Evolutionary conservation across 2,888 invertebrate genomes (phyloP), one percentile per base, ranked within the genome.

Genomic region (Hypselothyrea guttata): DNA sequence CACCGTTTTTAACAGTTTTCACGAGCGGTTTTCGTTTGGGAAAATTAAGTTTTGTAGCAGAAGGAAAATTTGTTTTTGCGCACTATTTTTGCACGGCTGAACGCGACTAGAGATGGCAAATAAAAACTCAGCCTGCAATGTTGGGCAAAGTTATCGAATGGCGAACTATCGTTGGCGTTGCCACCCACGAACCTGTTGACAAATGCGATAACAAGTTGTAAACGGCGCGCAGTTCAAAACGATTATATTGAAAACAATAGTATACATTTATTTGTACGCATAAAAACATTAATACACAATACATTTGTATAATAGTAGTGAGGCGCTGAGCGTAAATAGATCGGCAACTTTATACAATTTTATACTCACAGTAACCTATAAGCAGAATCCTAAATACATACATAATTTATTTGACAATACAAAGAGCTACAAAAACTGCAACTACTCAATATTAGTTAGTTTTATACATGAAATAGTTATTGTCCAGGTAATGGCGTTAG

Each of bases 221-320:
- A 2, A 12, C 5, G 16, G 28, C 35, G 40, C 33, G 5, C 3
- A 2, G 4, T 58, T 49, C 7, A 27, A 52, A 56, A 4, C 1
- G 11, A 12, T 0, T 16, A n/a, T 1, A 1, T 30, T 41, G 22
- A 31, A 63, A 33, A 45, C 30, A 41, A 38, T 35, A 31, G 62
- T 67, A 44, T 63, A 71, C 51, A 68, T 75, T 71, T 75, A 71
- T 75, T 72, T 71, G 44, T 34, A 63, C 61, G 71, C 62, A 63
- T 74, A 72, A 72, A 77, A 75, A 78, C 58, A 68, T 51, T 69
- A 41, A 65, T 16, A 35, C 56, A 71, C 55, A 68, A 44, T 62
- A 58, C 71, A 56, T 57, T 53, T 61, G 54, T 63, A 52, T 61
- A 22, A 22, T 22, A 55, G 16, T 48, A 45, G 56, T 62, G 57